Base-by-base conservation (phyloP, 2,113 vertebrate genomes). In the Athene cunicularia region DNA sequence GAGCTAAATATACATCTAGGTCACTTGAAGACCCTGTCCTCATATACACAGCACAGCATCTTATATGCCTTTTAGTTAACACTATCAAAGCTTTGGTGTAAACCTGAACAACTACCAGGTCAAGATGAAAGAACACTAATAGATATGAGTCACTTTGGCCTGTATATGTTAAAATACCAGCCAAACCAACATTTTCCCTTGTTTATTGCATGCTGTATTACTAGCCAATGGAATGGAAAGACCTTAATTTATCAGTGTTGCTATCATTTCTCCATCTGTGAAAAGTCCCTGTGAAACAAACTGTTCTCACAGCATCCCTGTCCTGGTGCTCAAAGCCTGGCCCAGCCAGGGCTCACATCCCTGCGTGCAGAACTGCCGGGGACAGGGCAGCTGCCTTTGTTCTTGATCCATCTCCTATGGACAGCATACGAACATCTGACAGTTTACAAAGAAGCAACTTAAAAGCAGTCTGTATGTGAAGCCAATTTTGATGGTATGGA, bases 291-390 rank as follows among this genome's bases (percentile, higher is more conserved):
- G 27, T 28, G 67, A 70, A 45, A 49, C 12, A 19, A 37, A 30
- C n/a, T 60, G 32, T 43, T 85, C 3, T 18, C 28, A 55, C 17
- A 35, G 39, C 39, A 79, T 26, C 24, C 39, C 21, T 41, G 45
- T 24, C 30, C 59, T 20, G 26, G 30, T 41, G 39, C 76, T 74
- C 76, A 45, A 79, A 79, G 66, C 23, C 37, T 1, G 5, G 47
- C 53, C 28, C 43, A 79, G 39, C 27, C 32, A 49, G 55, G 80
- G 33, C 53, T 87, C 19, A 3, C 19, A 12, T 12, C 53, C n/a
- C 74, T 14, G 28, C 1, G 2, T 15, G 37, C 63, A 33, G 58
- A 86, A 28, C 58, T 0, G 1, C n/a, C 0, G 1, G n/a, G n/a
- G 39, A 59, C 52, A 56, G 59, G 62, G 39, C 56, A 87, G 73